Conservation (phyloP, 2,113 vertebrate species). For the Butorides virescens region DNA sequence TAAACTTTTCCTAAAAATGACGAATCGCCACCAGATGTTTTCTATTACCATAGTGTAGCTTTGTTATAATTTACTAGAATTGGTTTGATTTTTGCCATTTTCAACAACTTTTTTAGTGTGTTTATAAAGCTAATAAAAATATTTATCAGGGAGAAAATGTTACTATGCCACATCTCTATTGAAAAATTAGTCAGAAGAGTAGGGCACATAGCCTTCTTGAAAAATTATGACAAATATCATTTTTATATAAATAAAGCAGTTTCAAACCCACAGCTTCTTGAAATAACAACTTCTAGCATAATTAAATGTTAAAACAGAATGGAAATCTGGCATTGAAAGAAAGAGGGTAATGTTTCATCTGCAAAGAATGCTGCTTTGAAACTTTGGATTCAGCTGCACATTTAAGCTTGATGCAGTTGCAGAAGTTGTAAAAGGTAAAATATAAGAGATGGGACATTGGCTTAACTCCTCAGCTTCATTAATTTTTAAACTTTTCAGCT, state of each 20-base stretch:
- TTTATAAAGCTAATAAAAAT: constrained; percentile 59
- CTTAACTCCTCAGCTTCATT: not conserved
- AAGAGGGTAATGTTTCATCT: constrained; percentile 54
- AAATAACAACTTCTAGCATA: constrained; percentile 63
- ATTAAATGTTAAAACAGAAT: constrained; percentile 68
- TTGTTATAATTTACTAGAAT: constrained; percentile 51
- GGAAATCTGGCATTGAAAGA: constrained; percentile 63
- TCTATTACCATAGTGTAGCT: constrained; percentile 2
- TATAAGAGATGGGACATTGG: not conserved
- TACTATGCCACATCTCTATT: constrained; percentile 2
- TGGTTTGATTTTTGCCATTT: constrained; percentile 54
- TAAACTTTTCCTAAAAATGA: constrained; percentile 52
- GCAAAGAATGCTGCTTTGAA: constrained; percentile 58
- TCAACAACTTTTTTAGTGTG: constrained; percentile 55
- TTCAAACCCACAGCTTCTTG: constrained; percentile 55
- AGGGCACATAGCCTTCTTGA: not conserved
- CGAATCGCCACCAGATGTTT: constrained; percentile 3
- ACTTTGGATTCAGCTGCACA: constrained; percentile 2
- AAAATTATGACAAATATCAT: constrained; percentile 38
- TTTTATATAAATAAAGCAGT: constrained; percentile 50
- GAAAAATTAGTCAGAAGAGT: constrained; percentile 31
- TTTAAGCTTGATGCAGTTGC: not conserved
- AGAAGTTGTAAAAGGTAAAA: constrained; percentile 4
- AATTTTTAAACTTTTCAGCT: not conserved
- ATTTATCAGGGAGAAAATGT: constrained; percentile 26